phyloP scores from a whole-genome alignment of 2,888 invertebrate genomes.

The Eudemis profundana region DNA sequence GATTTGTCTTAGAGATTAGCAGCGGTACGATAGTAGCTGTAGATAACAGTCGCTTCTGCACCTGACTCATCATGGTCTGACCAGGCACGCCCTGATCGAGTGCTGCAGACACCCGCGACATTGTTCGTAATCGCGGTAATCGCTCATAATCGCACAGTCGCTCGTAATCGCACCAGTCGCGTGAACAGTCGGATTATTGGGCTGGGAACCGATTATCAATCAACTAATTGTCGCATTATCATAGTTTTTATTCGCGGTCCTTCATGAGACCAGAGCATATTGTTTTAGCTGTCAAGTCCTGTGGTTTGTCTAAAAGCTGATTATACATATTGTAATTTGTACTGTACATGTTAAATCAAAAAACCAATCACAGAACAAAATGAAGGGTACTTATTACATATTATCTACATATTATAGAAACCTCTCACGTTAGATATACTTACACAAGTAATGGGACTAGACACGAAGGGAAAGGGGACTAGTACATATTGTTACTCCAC shows the following conservation, averaged over 20 bases:
- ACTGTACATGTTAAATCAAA: too few species aligned
- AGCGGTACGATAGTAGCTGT: not conserved
- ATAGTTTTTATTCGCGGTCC: conserved; percentile 5
- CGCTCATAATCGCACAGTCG: conserved; percentile 15
- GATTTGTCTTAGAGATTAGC: not conserved
- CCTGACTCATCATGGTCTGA: not conserved
- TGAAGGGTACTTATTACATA: too few species aligned
- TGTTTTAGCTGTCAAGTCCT: conserved; percentile 2
- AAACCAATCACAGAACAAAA: too few species aligned
- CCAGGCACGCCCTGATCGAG: conserved; percentile 22
- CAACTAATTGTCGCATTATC: conserved; percentile 20
- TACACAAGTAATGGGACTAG: not conserved
- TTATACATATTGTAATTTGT: not conserved
- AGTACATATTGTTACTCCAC: not conserved
- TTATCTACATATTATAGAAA: too few species aligned
- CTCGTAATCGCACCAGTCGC: conserved; percentile 20
- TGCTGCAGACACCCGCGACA: conserved; percentile 31
- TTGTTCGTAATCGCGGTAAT: conserved; percentile 35
- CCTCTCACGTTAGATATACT: too few species aligned
- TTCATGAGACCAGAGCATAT: conserved; percentile 6
- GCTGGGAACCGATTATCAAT: conserved; percentile 33
- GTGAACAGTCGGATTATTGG: conserved; percentile 13
- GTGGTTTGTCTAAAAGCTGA: not conserved
- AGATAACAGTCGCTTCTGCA: not conserved
- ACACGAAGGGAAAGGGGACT: not conserved